phyloP scores from a whole-genome alignment of 2,888 invertebrate genomes.

The Diploptera punctata region DNA sequence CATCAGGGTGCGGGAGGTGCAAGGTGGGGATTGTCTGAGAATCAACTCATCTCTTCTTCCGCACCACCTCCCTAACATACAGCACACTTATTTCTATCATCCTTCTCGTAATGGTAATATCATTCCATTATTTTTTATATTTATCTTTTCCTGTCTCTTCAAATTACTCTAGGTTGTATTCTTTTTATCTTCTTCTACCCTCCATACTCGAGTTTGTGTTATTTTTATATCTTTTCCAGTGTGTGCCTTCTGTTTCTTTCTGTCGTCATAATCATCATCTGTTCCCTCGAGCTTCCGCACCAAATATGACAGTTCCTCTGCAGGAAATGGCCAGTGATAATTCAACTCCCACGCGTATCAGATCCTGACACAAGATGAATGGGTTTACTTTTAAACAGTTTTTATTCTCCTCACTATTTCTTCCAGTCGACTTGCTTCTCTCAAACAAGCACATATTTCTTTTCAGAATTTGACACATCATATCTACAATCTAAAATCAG shows the following conservation, averaged over 20 bases:
- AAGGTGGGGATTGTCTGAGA: neutral
- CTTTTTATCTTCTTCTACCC: neutral
- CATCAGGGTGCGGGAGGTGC: too few relatives aligned
- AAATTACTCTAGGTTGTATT: slow-evolving; percentile 23
- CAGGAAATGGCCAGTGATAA: slow-evolving; percentile 27
- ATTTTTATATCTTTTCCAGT: slow-evolving; percentile 23
- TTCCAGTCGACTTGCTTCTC: too few relatives aligned
- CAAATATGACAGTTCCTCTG: slow-evolving; percentile 22
- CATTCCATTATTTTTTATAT: slow-evolving; percentile 38
- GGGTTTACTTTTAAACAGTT: too few relatives aligned
- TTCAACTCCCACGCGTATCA: neutral
- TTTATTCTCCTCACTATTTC: too few relatives aligned
- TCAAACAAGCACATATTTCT: too few relatives aligned
- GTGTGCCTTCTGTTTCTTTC: slow-evolving; percentile 27
- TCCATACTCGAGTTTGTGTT: neutral
- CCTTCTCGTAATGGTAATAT: slow-evolving; percentile 36
- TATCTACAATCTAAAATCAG: too few relatives aligned
- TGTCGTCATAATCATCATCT: slow-evolving; percentile 21
- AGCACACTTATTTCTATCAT: slow-evolving; percentile 21
- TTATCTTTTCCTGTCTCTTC: slow-evolving; percentile 30
- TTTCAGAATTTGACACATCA: too few relatives aligned
- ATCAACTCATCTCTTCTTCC: neutral
- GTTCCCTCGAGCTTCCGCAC: slow-evolving; percentile 16
- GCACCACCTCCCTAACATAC: slow-evolving; percentile 14
- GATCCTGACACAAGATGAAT: too few relatives aligned